These are phyloP conservation scores for Hydra vulgaris DNA, from an alignment of 30 jellyfish, hydroid and myxozoan species.

Conservation along the genomic window DNA sequence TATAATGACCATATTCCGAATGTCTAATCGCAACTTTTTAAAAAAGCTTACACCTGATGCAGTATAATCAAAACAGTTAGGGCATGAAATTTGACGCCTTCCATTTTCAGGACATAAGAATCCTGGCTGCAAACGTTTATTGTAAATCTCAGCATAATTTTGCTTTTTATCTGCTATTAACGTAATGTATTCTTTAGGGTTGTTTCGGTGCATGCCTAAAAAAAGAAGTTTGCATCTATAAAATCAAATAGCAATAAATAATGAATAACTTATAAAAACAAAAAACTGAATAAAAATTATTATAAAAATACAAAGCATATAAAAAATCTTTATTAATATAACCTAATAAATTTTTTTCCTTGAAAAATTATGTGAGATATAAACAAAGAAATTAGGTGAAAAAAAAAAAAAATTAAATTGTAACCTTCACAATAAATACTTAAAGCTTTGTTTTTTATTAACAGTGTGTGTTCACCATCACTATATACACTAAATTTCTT, in stretches of 20 bases:
- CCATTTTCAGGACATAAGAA: conserved; percentile 71
- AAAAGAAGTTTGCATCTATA: too few species aligned
- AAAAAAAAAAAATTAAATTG: not conserved
- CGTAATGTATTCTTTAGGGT: conserved; percentile 82
- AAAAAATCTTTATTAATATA: too few species aligned
- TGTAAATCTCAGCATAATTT: conserved; percentile 74
- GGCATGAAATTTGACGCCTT: conserved; percentile 48
- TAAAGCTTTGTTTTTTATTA: not conserved
- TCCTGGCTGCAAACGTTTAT: conserved; percentile 59
- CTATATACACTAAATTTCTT: conserved; percentile 25
- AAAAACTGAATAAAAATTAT: too few species aligned
- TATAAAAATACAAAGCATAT: too few species aligned
- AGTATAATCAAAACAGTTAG: conserved; percentile 70
- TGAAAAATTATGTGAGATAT: not conserved
- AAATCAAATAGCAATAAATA: too few species aligned
- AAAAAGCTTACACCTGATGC: conserved; percentile 95
- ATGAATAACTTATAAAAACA: too few species aligned
- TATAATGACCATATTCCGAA: conserved; percentile 47
- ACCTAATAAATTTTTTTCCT: too few species aligned
- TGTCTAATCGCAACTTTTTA: conserved; percentile 80
- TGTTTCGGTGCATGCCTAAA: conserved; percentile 76
- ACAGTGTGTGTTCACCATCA: conserved; percentile 79
- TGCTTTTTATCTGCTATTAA: conserved; percentile 64
- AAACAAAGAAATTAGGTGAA: not conserved
- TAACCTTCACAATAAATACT: conserved; percentile 24